Percentiles rank a stretch among this genome's conserved stretches.
Evolutionary conservation across 2,888 invertebrate species (phyloP).

Genomic region (Leucozona laternaria): DNA sequence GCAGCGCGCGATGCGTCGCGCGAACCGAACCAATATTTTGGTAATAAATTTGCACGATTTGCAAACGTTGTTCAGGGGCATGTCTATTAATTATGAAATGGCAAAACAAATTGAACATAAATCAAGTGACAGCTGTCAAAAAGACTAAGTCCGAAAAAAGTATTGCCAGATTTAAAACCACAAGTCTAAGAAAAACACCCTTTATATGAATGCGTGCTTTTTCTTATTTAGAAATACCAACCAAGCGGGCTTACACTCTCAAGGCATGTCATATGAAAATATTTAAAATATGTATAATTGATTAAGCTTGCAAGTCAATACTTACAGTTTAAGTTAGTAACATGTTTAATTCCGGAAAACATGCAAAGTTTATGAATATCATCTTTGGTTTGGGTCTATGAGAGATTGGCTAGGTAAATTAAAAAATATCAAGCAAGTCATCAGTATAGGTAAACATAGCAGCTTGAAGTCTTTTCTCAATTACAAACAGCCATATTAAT

Average conservation of each 20-base stretch:
- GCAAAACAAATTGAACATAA: no score
- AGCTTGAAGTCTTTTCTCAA: not conserved
- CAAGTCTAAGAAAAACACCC: no score
- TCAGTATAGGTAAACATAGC: not conserved
- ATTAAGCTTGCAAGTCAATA: not conserved
- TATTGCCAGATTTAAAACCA: no score
- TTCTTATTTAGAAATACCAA: not conserved
- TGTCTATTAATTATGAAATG: no score
- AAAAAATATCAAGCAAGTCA: not conserved
- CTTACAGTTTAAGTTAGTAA: not conserved
- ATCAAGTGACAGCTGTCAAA: no score
- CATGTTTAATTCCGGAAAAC: not conserved
- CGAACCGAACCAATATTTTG: no score
- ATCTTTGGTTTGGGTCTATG: not conserved
- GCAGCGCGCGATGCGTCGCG: no score
- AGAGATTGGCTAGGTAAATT: not conserved
- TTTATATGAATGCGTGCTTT: slow-evolving; percentile 9
- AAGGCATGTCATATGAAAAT: slow-evolving; percentile 9
- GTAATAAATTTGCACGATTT: no score
- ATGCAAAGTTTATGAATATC: not conserved
- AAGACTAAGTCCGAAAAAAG: no score
- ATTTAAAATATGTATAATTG: not conserved
- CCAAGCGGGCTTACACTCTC: not conserved
- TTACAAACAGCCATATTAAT: not conserved
- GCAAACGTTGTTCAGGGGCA: no score